A percentile compares a stretch with the other conserved stretches of the same genome.
phyloP scores from a whole-genome alignment of 2,888 invertebrate genomes.

The Molanna angustata region DNA sequence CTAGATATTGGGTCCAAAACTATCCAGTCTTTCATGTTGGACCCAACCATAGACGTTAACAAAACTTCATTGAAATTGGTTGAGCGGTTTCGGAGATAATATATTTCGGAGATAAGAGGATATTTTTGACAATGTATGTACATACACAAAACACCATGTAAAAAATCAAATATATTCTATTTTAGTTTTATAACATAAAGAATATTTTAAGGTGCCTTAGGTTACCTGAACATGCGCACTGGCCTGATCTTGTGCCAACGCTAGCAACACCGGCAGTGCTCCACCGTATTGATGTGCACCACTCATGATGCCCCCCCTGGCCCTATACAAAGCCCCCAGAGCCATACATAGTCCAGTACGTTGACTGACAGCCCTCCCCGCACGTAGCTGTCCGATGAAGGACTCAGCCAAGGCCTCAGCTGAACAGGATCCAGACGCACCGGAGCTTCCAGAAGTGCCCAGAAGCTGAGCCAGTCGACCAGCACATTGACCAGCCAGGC shows the following conservation, averaged over 20 bases:
- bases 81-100: no score
- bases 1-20: no score
- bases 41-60: no score
- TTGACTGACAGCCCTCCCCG: slow-evolving; percentile 32
- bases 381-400: slow-evolving; percentile 25
- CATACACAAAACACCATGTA: no score
- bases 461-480: slow-evolving; percentile 91
- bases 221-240: slow-evolving; percentile 92
- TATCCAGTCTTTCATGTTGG: no score
- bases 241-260: slow-evolving; percentile 89
- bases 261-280: slow-evolving; percentile 90
- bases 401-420: slow-evolving; percentile 42
- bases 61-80: no score
- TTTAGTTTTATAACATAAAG: no score
- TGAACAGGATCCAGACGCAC: slow-evolving; percentile 44
- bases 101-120: no score
- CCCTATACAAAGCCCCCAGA: slow-evolving; percentile 93
- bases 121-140: no score
- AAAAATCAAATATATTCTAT: no score
- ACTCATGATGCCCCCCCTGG: slow-evolving; percentile 88
- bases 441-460: slow-evolving; percentile 51
- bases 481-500: slow-evolving; percentile 92
- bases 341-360: slow-evolving; percentile 61
- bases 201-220: no score
- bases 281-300: slow-evolving; percentile 92